Evolutionary conservation across 2,797 vertebrate genomes (phyloP), one percentile per base, ranked within the genome.

Genomic region (Coracias cyanogaster): DNA sequence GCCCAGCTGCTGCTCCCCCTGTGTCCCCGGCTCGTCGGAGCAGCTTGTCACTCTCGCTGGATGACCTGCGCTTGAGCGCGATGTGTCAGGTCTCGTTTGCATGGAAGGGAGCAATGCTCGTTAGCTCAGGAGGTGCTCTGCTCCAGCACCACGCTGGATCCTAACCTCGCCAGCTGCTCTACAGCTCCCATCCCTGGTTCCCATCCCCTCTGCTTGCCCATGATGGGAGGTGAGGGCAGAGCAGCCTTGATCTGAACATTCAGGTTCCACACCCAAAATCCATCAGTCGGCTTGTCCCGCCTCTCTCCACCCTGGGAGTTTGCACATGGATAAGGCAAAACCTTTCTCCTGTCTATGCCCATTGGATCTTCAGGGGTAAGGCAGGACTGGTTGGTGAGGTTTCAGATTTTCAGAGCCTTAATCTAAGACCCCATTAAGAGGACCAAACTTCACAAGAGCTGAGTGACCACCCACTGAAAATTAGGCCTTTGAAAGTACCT

Each of bases 301-400:
- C 21, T 70, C 45, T 64, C 25, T 60, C 33, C 35, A 70, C 4
- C 12, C 29, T 67, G 54, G 22, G 6, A 41, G 7, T 60, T 52
- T 73, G 46, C 31, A 41, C 0, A 0, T 43, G 65, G 31, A 52
- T 70, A 20, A 61, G 57, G 7, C 15, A 43, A 55, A 82, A 18
- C 18, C 57, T 33, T 83, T 24, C 52, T 74, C 26, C n/a, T 28
- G 5, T 48, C 37, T 39, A 0, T 57, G 15, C 26, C 13, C 2
- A 31, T 2, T 65, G 41, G 39, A 39, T 73, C 33, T 0, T 0
- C 37, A 4, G 35, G 48, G 24, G 17, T 33, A 1, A 3, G 54
- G 37, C n/a, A 77, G 46, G 45, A 39, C 24, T 19, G 29, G 29
- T 26, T 2, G 2, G 4, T 37, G 48, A 8, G 35, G 35, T 39